Evolutionary conservation across 2,797 vertebrate species (phyloP).

Genomic region (Pipistrellus nathusii): DNA sequence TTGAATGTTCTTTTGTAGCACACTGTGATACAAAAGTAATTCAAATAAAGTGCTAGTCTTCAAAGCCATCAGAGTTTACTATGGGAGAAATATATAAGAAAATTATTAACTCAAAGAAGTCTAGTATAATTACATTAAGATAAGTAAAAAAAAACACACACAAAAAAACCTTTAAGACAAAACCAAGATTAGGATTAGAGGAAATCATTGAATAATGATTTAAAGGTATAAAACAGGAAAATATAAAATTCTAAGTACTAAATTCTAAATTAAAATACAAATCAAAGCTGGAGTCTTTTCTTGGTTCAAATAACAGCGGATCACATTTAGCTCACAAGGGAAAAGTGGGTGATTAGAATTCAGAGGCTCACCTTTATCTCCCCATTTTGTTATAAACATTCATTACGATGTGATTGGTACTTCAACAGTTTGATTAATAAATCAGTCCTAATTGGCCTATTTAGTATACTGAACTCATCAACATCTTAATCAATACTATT

Average conservation of each 20-base stretch:
- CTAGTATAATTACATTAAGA: not conserved
- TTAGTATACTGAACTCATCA: not conserved
- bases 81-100: not conserved
- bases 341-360: not conserved
- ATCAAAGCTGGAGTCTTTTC: not conserved
- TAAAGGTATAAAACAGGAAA: not conserved
- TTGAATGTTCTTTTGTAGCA: not conserved
- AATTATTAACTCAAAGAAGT: not conserved
- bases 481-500: not conserved
- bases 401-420: not conserved
- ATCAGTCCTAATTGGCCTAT: not conserved
- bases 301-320: not conserved
- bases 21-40: constrained; percentile 49
- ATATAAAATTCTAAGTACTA: not conserved
- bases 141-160: not conserved
- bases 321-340: not conserved
- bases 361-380: not conserved
- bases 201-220: not conserved
- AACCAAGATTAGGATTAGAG: not conserved
- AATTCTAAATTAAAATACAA: not conserved
- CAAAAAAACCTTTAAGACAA: not conserved
- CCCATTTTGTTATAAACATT: not conserved
- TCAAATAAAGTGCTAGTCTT: constrained; percentile 16
- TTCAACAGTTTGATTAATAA: not conserved
- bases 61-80: not conserved